Conservation (phyloP, 2,888 invertebrate genomes). For the Lutraria lutraria region DNA sequence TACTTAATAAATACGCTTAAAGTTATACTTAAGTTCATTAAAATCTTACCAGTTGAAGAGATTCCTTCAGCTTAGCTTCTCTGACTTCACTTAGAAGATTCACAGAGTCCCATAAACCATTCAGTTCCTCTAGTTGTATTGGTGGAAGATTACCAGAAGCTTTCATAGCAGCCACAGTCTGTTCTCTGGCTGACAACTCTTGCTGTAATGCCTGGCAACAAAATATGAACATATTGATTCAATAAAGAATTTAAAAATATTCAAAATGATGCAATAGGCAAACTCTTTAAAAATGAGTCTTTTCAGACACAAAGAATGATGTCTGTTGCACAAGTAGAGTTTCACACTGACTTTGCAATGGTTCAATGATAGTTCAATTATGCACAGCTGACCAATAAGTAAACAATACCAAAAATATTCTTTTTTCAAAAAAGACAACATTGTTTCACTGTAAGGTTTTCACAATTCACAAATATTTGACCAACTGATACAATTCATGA, state of each 20-base stretch:
- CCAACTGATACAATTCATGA: too few species aligned
- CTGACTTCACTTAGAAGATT: slow-evolving; percentile 82
- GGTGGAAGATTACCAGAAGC: slow-evolving; percentile 81
- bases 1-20: not conserved
- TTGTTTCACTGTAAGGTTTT: too few species aligned
- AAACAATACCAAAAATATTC: too few species aligned
- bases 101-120: slow-evolving; percentile 84
- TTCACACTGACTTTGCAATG: too few species aligned
- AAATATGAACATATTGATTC: not conserved
- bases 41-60: slow-evolving; percentile 82
- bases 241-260: not conserved
- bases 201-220: slow-evolving; percentile 84
- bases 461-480: too few species aligned
- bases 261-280: not conserved
- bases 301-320: too few species aligned
- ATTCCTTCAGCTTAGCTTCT: slow-evolving; percentile 83
- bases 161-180: slow-evolving; percentile 84
- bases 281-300: too few species aligned
- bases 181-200: slow-evolving; percentile 83
- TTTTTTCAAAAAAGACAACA: too few species aligned
- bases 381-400: too few species aligned
- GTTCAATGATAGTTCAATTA: too few species aligned
- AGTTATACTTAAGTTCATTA: too few species aligned
- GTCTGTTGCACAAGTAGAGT: too few species aligned
- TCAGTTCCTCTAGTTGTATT: slow-evolving; percentile 82